Base-by-base conservation (phyloP, 2,113 vertebrate species). In the Pangasianodon gigas region DNA sequence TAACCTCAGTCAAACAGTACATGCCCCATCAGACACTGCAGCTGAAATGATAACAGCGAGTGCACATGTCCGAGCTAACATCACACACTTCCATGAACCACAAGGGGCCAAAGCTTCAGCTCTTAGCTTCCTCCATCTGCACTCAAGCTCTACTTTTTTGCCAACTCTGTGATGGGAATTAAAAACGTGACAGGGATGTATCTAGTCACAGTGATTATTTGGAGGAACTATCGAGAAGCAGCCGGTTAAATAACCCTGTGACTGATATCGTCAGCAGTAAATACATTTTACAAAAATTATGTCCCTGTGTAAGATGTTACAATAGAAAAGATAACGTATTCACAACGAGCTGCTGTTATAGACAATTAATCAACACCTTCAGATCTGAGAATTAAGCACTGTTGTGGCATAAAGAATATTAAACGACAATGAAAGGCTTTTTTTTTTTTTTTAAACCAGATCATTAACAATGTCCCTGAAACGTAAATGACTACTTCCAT, bases 71-170 rank as follows among this genome's bases (percentile, higher is more conserved):
- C 75, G 83, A 32, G 90, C 58, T 90, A 91, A 93, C 88, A 91
- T 21, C 88, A 89, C 89, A 84, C 89, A 90, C 86, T 93, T 92
- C 91, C 79, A 87, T 44, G 44, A 24, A 75, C 7, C 71, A 44
- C 41, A 19, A 24, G 41, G 2, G 37, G 32, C 19, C 1, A 74
- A 19, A 21, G 32, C 29, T 67, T 10, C 7, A 29, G 26, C 62
- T 67, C 62, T 29, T 10, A 29, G 14, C 67, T 71, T 37, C 67
- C 69, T 71, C n/a, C 3, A 2, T 37, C 67, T 6, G n/a, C 14
- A 37, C 67, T 37, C n/a, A 0, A 14, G 9, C 13, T 32, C 1
- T 4, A 2, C 32, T 16, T 69, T 14, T 0, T 16, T 37, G 3
- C 67, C n/a, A 16, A 37, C n/a, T 18, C 26, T n/a, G 9, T 13